Evolutionary conservation across 2,113 vertebrate genomes (phyloP), one percentile per base, ranked within the genome.

Genomic region (Ageneiosus marmoratus): DNA sequence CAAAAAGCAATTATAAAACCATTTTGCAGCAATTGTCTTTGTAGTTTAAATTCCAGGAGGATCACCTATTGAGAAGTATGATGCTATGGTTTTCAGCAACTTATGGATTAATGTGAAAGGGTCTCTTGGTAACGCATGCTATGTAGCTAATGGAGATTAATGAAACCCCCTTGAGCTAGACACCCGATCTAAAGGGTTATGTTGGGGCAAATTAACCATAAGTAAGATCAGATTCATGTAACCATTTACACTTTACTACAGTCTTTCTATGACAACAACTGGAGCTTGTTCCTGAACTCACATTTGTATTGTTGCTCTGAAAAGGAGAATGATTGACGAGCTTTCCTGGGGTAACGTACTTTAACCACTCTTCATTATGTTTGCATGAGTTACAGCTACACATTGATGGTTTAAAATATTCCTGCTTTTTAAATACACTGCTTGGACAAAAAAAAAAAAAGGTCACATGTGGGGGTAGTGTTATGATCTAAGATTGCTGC

Each of bases 131-230:
- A 77, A 56, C 34, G 34, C 46, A 37, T 10, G 82, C 72, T 81
- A 70, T 72, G 37, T 5, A 56, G 67, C 24, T 89, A 86, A 90
- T 84, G 78, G 83, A 88, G 87, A 89, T 88, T 87, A 86, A 88
- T 90, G 85, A 86, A 87, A 69, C 74, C 27, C 79, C 79, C 56
- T 74, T 32, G 24, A 69, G 63, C 79, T 83, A 86, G 86, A 58
- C 75, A 67, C 77, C 82, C 65, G 73, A 86, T 81, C 81, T 83
- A 51, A 81, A 82, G 51, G 58, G 34, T 74, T 34, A 22, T 48
- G 67, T 80, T 58, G 58, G 78, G 79, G 83, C 58, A 34, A 41
- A 79, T 75, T 81, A 27, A 46, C 63, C 80, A 58, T 51, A 77
- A 85, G 73, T 72, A 37, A 75, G 81, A 84, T 79, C 48, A 32